Percentiles rank a stretch among this genome's conserved stretches.
phyloP scores from a whole-genome alignment of 2,888 invertebrate genomes.

The Noctua janthe region DNA sequence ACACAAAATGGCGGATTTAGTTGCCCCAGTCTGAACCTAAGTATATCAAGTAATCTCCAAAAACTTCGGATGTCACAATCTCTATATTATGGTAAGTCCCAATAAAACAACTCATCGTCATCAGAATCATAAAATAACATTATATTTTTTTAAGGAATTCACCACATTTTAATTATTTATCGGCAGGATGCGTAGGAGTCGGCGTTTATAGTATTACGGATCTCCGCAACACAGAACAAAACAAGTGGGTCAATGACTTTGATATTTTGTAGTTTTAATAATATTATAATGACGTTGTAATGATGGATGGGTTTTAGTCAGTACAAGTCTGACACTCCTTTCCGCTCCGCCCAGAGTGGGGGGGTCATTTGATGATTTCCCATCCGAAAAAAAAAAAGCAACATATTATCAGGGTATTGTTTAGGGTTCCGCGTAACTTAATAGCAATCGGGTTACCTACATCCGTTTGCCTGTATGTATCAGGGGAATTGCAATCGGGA shows the following conservation, averaged over 20 bases:
- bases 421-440: conserved; percentile 9
- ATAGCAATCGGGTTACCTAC: background rate
- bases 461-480: background rate
- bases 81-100: background rate
- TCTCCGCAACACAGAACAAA: conserved; percentile 57
- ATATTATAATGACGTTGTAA: conserved; percentile 31
- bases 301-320: too few species aligned
- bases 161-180: conserved; percentile 50
- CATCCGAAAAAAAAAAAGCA: too few species aligned
- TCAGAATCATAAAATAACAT: conserved; percentile 22
- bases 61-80: background rate
- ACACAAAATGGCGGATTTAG: background rate
- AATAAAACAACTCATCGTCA: conserved; percentile 6
- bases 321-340: too few species aligned
- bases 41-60: background rate
- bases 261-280: conserved; percentile 45
- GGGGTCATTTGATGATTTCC: too few species aligned
- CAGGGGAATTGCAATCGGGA: background rate
- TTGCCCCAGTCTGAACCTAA: background rate
- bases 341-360: too few species aligned
- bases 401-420: conserved; percentile 1
- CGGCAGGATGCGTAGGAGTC: conserved; percentile 67
- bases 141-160: conserved; percentile 22
- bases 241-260: conserved; percentile 64
- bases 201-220: conserved; percentile 52